phyloP scores from a whole-genome alignment of 2,888 invertebrate species.

The Dicycla oo region DNA sequence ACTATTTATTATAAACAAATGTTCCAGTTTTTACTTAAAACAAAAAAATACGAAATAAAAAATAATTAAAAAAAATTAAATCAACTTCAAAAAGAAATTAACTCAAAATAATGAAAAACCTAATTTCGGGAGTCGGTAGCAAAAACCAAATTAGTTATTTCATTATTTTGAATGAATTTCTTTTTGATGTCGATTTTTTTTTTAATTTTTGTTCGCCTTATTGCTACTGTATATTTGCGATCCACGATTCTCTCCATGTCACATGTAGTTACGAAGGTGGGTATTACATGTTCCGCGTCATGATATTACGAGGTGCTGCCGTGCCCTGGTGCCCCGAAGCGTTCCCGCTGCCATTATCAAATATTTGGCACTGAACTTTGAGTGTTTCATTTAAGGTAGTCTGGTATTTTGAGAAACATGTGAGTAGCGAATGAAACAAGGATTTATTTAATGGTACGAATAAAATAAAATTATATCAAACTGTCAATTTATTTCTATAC shows the following conservation, averaged over 20 bases:
- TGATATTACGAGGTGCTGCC: slow-evolving; percentile 13
- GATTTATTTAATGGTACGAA: not conserved
- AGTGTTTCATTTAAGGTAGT: slow-evolving; percentile 13
- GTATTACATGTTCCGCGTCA: not conserved
- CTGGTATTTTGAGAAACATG: not conserved
- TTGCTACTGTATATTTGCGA: not conserved
- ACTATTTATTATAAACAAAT: no score
- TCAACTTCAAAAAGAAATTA: no score
- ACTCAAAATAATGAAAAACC: no score
- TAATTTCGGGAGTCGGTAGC: no score
- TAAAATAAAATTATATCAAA: not conserved
- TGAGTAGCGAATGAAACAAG: not conserved
- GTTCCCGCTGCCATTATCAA: slow-evolving; percentile 11
- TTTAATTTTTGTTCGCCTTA: not conserved
- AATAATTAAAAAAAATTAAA: no score
- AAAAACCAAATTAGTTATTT: no score
- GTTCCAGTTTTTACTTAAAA: no score
- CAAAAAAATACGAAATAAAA: no score
- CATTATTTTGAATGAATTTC: no score
- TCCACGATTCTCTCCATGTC: not conserved
- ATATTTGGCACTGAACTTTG: slow-evolving; percentile 17
- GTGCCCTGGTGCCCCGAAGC: not conserved
- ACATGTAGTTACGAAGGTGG: not conserved
- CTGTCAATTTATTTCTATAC: not conserved
- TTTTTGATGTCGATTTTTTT: no score